Percentiles rank a stretch among this genome's conserved stretches.
These are phyloP conservation scores for Tinamus guttatus DNA, from an alignment of 2,113 vertebrate species.

Conservation along the genomic window DNA sequence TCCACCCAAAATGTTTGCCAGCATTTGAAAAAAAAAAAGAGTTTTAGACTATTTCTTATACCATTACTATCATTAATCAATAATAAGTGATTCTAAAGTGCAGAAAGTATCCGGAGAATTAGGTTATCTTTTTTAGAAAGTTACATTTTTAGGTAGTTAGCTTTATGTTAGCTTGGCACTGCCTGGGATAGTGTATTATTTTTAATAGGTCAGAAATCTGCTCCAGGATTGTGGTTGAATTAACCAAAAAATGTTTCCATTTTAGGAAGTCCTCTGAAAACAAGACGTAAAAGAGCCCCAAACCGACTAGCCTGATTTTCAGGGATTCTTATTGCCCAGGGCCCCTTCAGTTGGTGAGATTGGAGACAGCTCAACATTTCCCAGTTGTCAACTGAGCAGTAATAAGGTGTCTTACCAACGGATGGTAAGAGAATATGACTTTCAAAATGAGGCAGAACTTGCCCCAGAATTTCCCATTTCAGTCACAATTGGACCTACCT, in stretches of 20 bases:
- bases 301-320: background rate
- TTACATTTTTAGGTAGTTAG: background rate
- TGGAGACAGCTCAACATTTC: background rate
- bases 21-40: background rate
- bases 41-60: background rate
- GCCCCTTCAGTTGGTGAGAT: background rate
- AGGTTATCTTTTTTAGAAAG: background rate
- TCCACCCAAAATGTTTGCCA: background rate
- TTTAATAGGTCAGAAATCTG: slow-evolving; percentile 4
- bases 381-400: background rate
- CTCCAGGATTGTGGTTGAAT: background rate
- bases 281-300: background rate
- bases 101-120: background rate
- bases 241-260: slow-evolving; percentile 23
- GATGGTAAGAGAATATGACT: background rate
- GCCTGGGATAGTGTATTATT: background rate
- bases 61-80: background rate
- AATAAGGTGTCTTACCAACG: background rate
- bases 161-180: background rate
- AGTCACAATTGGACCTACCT: background rate
- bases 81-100: background rate
- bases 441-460: background rate
- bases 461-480: background rate
- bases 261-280: slow-evolving; percentile 44
- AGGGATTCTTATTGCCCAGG: background rate